These are phyloP conservation scores for Malurus cyaneus DNA, from an alignment of 2,113 vertebrate genomes.

Conservation along the genomic window DNA sequence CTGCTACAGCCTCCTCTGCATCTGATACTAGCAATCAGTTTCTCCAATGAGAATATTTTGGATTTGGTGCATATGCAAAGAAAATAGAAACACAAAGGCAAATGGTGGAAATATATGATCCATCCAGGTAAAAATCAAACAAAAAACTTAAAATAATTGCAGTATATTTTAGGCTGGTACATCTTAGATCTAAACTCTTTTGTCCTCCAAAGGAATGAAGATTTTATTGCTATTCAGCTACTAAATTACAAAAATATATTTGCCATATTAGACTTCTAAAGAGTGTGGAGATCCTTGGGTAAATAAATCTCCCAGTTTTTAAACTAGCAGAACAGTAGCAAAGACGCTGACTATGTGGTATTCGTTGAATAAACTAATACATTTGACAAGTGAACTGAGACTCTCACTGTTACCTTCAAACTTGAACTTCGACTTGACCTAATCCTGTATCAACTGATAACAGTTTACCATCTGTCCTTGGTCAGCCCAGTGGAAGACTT, in stretches of 20 bases:
- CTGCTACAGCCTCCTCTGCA: not conserved
- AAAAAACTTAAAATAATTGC: not conserved
- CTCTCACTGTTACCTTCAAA: conserved; percentile 68
- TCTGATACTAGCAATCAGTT: not conserved
- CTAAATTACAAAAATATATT: not conserved
- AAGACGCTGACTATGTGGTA: conserved; percentile 37
- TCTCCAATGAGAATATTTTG: not conserved
- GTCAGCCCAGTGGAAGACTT: conserved; percentile 67
- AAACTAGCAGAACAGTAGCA: conserved; percentile 51
- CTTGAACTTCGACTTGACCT: conserved; percentile 87
- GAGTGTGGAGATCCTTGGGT: not conserved
- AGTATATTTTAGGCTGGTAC: not conserved
- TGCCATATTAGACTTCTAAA: conserved; percentile 13
- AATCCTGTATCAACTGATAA: conserved; percentile 78
- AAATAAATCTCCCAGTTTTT: conserved; percentile 36
- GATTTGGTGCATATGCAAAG: not conserved
- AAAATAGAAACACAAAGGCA: not conserved
- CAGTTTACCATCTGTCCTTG: conserved; percentile 84
- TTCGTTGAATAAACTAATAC: not conserved
- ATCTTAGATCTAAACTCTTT: not conserved
- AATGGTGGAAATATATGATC: not conserved
- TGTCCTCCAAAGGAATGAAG: not conserved
- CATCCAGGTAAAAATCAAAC: not conserved
- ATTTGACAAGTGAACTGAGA: conserved; percentile 50
- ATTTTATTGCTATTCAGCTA: not conserved